Percentiles rank a stretch among this genome's conserved stretches.
These are phyloP conservation scores for Tetrapedia diversipes DNA, from an alignment of 2,888 invertebrate species.

Conservation along the genomic window DNA sequence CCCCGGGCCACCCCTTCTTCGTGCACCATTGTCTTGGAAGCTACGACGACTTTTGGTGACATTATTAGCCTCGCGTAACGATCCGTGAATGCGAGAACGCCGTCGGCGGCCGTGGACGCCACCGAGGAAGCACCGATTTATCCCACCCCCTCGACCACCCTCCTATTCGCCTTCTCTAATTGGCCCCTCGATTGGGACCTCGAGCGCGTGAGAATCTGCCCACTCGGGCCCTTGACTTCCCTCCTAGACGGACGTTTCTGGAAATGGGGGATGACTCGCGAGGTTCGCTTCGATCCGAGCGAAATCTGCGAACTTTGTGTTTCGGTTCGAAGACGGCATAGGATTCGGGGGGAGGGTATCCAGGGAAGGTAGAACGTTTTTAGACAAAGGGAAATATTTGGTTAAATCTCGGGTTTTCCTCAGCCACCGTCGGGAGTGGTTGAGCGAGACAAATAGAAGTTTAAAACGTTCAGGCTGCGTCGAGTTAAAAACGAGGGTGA, in stretches of 20 bases:
- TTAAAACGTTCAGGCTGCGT: conserved; percentile 16
- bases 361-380: too few species aligned
- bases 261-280: conserved; percentile 8
- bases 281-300: background rate
- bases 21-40: conserved; percentile 57
- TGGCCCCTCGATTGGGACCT: conserved; percentile 29
- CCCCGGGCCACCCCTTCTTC: background rate
- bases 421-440: too few species aligned
- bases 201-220: conserved; percentile 52
- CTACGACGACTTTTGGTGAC: conserved; percentile 57
- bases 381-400: too few species aligned
- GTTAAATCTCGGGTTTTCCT: too few species aligned
- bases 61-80: conserved; percentile 80
- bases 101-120: conserved; percentile 49
- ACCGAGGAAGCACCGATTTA: conserved; percentile 37
- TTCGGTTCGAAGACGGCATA: too few species aligned
- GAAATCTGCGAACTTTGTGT: background rate
- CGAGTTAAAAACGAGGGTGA: conserved; percentile 34
- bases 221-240: conserved; percentile 5
- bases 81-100: conserved; percentile 80
- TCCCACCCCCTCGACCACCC: conserved; percentile 23
- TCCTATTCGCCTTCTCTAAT: conserved; percentile 44
- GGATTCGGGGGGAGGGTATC: too few species aligned
- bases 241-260: background rate
- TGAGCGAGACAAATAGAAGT: conserved; percentile 8